Evolutionary conservation across 2,113 vertebrate species (phyloP).

Genomic region (Daboia siamensis): DNA sequence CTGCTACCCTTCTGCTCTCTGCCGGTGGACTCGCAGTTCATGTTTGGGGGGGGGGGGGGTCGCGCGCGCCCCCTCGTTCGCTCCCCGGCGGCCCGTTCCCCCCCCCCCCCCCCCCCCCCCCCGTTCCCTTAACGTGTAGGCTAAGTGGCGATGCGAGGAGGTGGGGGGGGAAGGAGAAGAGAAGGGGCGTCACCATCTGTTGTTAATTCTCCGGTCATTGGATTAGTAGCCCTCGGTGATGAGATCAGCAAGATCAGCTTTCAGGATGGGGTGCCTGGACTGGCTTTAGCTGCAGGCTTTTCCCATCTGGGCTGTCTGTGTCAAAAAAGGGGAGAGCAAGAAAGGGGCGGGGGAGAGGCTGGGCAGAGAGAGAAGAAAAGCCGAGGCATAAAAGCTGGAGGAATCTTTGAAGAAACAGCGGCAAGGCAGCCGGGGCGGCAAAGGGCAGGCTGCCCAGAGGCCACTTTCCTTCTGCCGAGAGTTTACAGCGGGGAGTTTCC

Average conservation of each 20-base stretch:
- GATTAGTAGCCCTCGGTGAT: conserved; percentile 75
- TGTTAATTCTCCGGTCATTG: conserved; percentile 75
- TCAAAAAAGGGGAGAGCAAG: conserved; percentile 52
- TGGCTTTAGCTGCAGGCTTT: conserved; percentile 50
- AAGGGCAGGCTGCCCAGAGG: conserved; percentile 8
- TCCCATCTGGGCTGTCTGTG: conserved; percentile 57
- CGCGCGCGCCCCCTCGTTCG: conserved; percentile 34
- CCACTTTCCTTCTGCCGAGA: conserved; percentile 22
- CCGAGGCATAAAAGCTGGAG: conserved; percentile 32
- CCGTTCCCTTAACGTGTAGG: background rate
- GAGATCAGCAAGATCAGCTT: conserved; percentile 80
- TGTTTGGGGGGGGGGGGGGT: background rate
- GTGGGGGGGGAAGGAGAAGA: conserved; percentile 37
- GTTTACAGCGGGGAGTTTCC: conserved; percentile 28
- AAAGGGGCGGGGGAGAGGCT: conserved; percentile 42
- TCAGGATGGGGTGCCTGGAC: conserved; percentile 67
- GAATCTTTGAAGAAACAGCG: conserved; percentile 13
- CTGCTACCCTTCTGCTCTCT: background rate
- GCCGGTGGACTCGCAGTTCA: background rate
- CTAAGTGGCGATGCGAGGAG: conserved; percentile 26
- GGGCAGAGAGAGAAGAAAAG: background rate
- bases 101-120: no score
- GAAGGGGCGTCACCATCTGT: conserved; percentile 74
- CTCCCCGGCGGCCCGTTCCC: background rate
- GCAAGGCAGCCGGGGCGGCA: background rate